Evolutionary conservation across 1,140 invertebrate species (phyloP).

Genomic region (Phymorhynchus buccinoides): DNA sequence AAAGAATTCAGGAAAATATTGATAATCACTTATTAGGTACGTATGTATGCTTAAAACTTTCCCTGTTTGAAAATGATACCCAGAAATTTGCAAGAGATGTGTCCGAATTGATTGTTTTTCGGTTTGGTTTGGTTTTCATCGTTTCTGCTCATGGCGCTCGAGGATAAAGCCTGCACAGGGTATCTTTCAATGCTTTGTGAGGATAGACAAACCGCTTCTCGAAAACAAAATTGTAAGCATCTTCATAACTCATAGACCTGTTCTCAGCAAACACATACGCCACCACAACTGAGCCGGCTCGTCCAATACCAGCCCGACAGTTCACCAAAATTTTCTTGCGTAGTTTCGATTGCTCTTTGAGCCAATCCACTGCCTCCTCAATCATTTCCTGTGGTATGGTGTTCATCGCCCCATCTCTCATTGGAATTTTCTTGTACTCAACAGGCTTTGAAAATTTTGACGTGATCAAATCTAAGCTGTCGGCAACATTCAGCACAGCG

Average conservation of each 20-base stretch:
- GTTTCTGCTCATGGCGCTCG: too few species aligned
- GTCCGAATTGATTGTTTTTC: too few species aligned
- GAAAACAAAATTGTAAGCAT: slow-evolving; percentile 49
- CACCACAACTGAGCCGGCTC: slow-evolving; percentile 52
- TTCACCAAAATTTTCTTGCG: slow-evolving; percentile 45
- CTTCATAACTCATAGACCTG: slow-evolving; percentile 40
- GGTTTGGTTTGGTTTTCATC: too few species aligned
- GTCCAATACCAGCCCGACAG: slow-evolving; percentile 49
- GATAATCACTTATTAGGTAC: too few species aligned
- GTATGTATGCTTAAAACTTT: too few species aligned
- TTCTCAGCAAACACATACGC: slow-evolving; percentile 48
- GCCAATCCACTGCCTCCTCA: slow-evolving; percentile 45
- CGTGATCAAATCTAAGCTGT: slow-evolving; percentile 44
- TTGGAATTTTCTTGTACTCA: slow-evolving; percentile 48
- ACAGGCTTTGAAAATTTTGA: slow-evolving; percentile 32
- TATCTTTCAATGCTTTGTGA: slow-evolving; percentile 46
- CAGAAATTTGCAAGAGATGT: too few species aligned
- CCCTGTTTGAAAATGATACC: too few species aligned
- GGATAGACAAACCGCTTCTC: slow-evolving; percentile 48
- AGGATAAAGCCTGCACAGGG: slow-evolving; percentile 45
- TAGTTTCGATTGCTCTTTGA: slow-evolving; percentile 22
- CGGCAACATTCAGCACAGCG: slow-evolving; percentile 48
- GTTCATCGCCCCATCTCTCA: slow-evolving; percentile 36
- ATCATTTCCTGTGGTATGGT: slow-evolving; percentile 34
- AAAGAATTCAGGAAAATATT: too few species aligned